phyloP scores from a whole-genome alignment of 1,140 invertebrate genomes.

The Aporrectodea caliginosa region DNA sequence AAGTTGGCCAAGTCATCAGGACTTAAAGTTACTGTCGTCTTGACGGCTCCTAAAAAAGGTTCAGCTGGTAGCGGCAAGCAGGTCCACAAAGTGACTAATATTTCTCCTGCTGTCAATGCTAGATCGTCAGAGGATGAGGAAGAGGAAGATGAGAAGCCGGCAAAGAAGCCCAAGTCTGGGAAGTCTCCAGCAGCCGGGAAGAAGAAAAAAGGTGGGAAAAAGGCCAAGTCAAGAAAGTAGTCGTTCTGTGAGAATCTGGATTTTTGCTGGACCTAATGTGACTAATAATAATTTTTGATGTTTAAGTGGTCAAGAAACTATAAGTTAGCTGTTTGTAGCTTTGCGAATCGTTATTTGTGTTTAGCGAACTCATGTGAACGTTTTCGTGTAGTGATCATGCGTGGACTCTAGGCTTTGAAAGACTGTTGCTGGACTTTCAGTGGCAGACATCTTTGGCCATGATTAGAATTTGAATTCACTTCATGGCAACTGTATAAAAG shows the following conservation, averaged over 20 bases:
- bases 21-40: neutral
- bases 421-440: too few relatives aligned
- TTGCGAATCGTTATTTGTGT: neutral
- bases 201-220: neutral
- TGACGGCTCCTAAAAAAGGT: neutral
- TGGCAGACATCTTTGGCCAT: too few relatives aligned
- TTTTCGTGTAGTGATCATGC: too few relatives aligned
- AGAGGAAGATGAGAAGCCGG: neutral
- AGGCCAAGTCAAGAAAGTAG: neutral
- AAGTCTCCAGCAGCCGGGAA: neutral
- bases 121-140: neutral
- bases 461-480: too few relatives aligned
- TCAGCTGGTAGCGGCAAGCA: neutral
- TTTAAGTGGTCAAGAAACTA: neutral
- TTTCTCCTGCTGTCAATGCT: neutral
- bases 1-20: neutral
- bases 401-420: too few relatives aligned
- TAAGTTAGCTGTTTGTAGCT: neutral
- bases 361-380: too few relatives aligned
- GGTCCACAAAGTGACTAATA: neutral
- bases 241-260: neutral
- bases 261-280: neutral
- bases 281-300: neutral
- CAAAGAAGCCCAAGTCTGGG: neutral
- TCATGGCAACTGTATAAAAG: too few relatives aligned